A percentile compares a stretch with the other conserved stretches of the same genome.
phyloP scores from a whole-genome alignment of 1,140 invertebrate genomes.

The Zaprionus vittiger region DNA sequence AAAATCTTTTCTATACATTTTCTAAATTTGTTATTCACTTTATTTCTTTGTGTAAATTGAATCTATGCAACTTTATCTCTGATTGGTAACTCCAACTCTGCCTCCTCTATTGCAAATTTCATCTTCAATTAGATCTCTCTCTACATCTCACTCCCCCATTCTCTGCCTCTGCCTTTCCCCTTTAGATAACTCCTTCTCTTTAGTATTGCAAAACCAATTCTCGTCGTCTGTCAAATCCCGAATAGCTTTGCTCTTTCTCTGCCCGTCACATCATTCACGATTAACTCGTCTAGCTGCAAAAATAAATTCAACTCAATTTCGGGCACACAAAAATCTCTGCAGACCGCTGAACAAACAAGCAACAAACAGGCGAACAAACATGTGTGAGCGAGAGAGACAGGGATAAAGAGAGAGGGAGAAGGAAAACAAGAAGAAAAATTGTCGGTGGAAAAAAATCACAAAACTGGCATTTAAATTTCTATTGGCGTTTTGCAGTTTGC shows the following conservation, averaged over 20 bases:
- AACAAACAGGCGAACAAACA: slow-evolving; percentile 12
- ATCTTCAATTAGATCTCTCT: not conserved
- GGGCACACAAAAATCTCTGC: slow-evolving; percentile 28
- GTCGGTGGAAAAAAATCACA: slow-evolving; percentile 13
- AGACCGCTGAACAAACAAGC: slow-evolving; percentile 27
- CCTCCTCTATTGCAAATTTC: not conserved
- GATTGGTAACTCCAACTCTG: not conserved
- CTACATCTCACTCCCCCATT: not conserved
- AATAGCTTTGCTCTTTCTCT: slow-evolving; percentile 8
- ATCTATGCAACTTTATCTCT: no score
- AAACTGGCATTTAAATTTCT: slow-evolving; percentile 56
- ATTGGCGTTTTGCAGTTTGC: slow-evolving; percentile 48
- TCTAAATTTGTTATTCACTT: no score
- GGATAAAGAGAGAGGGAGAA: not conserved
- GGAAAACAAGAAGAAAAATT: not conserved
- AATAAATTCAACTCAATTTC: slow-evolving; percentile 33
- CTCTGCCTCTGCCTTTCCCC: not conserved
- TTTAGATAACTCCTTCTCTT: not conserved
- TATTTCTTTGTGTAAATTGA: no score
- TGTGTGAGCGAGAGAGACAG: not conserved
- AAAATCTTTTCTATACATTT: no score
- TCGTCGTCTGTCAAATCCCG: not conserved
- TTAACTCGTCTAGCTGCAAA: slow-evolving; percentile 30
- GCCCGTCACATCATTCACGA: slow-evolving; percentile 37
- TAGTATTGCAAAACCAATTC: not conserved